Evolutionary conservation across 2,888 invertebrate species (phyloP).

Genomic region (Papilio demoleus): DNA sequence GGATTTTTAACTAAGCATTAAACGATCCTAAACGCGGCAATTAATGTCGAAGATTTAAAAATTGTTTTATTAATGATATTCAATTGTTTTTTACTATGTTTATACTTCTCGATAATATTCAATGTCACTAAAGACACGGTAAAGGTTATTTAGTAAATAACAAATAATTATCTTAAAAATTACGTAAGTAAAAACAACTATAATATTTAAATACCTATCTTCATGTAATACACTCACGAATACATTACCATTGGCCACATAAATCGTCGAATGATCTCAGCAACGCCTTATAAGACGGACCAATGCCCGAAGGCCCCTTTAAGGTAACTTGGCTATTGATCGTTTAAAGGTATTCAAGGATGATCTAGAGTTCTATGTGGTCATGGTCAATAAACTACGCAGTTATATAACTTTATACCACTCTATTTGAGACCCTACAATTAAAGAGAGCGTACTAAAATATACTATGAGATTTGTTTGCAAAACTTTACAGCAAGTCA

Average conservation of each 20-base stretch:
- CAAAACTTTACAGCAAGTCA: no score
- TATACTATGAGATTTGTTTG: no score
- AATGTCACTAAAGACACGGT: neutral
- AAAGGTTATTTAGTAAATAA: neutral
- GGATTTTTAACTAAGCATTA: neutral
- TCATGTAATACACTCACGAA: slow-evolving; percentile 3
- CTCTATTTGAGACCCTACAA: neutral
- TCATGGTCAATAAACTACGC: slow-evolving; percentile 22
- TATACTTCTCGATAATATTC: neutral
- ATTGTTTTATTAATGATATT: neutral
- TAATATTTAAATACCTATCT: slow-evolving; percentile 3
- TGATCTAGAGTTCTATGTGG: slow-evolving; percentile 33
- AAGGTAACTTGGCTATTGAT: slow-evolving; percentile 38
- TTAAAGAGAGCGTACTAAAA: no score
- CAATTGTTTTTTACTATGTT: slow-evolving; percentile 9
- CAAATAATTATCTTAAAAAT: neutral
- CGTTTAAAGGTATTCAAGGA: slow-evolving; percentile 36
- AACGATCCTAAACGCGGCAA: neutral
- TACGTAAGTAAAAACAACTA: neutral
- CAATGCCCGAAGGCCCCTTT: slow-evolving; percentile 37
- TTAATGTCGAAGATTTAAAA: neutral
- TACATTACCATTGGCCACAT: slow-evolving; percentile 38
- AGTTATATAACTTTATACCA: slow-evolving; percentile 16
- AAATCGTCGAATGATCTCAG: slow-evolving; percentile 44
- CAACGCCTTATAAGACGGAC: slow-evolving; percentile 42